A percentile compares a stretch with the other conserved stretches of the same genome.
Conservation (phyloP, 2,113 vertebrate genomes). For the Myrmophylax atrothorax region DNA sequence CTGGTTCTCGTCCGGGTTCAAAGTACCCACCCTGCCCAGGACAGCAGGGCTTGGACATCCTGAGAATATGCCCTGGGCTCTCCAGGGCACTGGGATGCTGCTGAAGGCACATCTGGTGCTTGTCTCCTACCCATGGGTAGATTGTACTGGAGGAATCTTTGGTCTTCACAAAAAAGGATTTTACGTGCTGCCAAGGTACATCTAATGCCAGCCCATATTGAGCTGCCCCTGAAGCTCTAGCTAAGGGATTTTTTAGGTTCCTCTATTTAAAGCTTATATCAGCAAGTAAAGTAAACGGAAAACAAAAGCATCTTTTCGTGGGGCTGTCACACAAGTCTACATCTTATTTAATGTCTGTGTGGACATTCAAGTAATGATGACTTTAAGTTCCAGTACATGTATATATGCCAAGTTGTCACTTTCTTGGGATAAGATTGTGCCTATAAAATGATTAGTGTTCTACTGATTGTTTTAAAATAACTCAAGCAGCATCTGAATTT, state of each 20-base stretch:
- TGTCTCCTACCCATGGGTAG: accelerated
- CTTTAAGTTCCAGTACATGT: conserved; percentile 6
- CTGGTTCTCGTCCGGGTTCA: background rate
- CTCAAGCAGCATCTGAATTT: conserved; percentile 83
- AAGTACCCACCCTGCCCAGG: background rate
- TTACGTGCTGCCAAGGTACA: background rate
- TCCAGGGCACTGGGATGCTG: accelerated
- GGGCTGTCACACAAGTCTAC: background rate
- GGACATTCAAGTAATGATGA: background rate
- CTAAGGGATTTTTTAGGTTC: background rate
- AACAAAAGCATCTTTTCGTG: background rate
- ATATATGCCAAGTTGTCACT: conserved; percentile 64
- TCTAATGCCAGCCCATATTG: background rate
- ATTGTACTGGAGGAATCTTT: background rate
- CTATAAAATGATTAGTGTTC: conserved; percentile 84
- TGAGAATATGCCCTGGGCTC: background rate
- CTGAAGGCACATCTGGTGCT: accelerated
- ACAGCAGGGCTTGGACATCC: background rate
- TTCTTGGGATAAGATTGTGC: conserved; percentile 76
- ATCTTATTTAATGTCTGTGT: background rate
- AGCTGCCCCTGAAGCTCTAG: background rate
- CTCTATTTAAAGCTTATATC: background rate
- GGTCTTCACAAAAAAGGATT: background rate
- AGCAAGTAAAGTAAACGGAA: background rate
- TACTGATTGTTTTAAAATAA: conserved; percentile 86